Conservation (phyloP, 2,797 vertebrate genomes). For the Leptodactylus fallax region DNA sequence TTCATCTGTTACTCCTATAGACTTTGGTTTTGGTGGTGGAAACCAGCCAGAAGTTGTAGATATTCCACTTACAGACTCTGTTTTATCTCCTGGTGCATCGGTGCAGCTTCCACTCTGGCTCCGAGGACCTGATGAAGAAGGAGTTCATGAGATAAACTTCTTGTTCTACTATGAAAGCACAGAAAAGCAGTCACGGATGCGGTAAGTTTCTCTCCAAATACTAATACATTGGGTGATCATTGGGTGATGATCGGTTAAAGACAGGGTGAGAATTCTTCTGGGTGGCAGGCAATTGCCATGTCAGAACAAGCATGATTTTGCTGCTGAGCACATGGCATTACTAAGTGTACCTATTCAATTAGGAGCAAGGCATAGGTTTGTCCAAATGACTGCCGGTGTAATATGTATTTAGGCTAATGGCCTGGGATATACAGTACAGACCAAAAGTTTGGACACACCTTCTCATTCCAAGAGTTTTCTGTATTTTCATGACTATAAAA, state of each 20-base stretch:
- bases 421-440: too few species aligned
- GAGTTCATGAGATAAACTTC: slow-evolving; percentile 97
- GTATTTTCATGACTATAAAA: too few species aligned
- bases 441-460: too few species aligned
- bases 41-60: slow-evolving; percentile 80
- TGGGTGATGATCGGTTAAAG: neutral
- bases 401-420: too few species aligned
- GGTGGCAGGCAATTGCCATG: too few species aligned
- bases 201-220: slow-evolving; percentile 75
- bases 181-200: slow-evolving; percentile 85
- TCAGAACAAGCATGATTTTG: too few species aligned
- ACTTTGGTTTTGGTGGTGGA: slow-evolving; percentile 76
- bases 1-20: slow-evolving; percentile 77
- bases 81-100: slow-evolving; percentile 87
- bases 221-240: neutral
- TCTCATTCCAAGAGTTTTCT: too few species aligned
- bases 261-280: too few species aligned
- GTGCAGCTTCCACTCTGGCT: slow-evolving; percentile 95
- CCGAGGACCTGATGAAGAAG: slow-evolving; percentile 93
- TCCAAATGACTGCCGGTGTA: too few species aligned
- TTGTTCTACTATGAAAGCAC: slow-evolving; percentile 95
- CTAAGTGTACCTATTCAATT: too few species aligned
- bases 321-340: too few species aligned
- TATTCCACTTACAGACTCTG: slow-evolving; percentile 82
- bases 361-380: too few species aligned